Evolutionary conservation across 2,797 vertebrate genomes (phyloP).

Genomic region (Decapterus maruadsi): DNA sequence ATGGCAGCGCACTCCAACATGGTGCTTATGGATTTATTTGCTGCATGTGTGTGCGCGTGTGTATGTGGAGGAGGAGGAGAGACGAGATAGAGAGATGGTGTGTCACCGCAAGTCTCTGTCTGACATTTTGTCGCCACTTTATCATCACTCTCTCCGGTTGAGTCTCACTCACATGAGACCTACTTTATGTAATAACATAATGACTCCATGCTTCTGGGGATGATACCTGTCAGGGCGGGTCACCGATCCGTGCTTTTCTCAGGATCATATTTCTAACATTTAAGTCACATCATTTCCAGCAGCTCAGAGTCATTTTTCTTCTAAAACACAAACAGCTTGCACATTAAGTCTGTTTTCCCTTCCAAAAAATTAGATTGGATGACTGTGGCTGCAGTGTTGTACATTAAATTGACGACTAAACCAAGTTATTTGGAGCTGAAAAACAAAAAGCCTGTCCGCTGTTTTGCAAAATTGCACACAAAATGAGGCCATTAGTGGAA

Average conservation of each 20-base stretch:
- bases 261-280: not conserved
- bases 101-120: slow-evolving; percentile 24
- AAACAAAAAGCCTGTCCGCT: not conserved
- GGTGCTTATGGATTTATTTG: slow-evolving; percentile 76
- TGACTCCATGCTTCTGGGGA: slow-evolving; percentile 29
- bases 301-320: slow-evolving; percentile 30
- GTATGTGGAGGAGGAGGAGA: not conserved
- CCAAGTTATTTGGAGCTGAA: slow-evolving; percentile 23
- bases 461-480: slow-evolving; percentile 28
- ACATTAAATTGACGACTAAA: slow-evolving; percentile 45
- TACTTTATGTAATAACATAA: slow-evolving; percentile 37
- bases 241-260: slow-evolving; percentile 11
- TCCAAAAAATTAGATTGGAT: not conserved
- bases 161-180: slow-evolving; percentile 32
- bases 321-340: not conserved
- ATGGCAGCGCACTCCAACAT: slow-evolving; percentile 64
- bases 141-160: slow-evolving; percentile 35
- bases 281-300: slow-evolving; percentile 4
- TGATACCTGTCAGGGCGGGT: slow-evolving; percentile 12
- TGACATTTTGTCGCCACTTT: slow-evolving; percentile 56
- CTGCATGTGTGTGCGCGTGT: slow-evolving; percentile 14
- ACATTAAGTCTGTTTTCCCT: slow-evolving; percentile 29
- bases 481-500: slow-evolving; percentile 24
- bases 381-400: slow-evolving; percentile 3
- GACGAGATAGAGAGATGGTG: slow-evolving; percentile 43